Percentiles rank a stretch among this genome's conserved stretches.
Evolutionary conservation across 2,113 vertebrate genomes (phyloP).

Genomic region (Spermophilus dauricus): DNA sequence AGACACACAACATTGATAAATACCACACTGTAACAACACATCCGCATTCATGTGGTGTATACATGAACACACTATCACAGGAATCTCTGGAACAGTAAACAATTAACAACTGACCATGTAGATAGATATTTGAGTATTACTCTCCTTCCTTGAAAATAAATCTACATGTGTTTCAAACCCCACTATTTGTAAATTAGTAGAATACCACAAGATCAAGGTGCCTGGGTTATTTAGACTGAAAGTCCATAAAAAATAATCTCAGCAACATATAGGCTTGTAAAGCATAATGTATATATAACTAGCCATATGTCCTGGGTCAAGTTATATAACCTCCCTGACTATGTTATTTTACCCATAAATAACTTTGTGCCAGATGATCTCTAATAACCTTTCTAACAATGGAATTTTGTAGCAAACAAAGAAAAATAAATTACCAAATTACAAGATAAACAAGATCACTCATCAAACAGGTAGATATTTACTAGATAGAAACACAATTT

Average conservation of each 20-base stretch:
- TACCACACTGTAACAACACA: background rate
- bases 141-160: background rate
- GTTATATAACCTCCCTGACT: background rate
- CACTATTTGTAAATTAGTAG: background rate
- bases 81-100: background rate
- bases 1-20: background rate
- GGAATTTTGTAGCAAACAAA: slow-evolving; percentile 50
- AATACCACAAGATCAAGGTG: background rate
- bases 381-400: slow-evolving; percentile 2
- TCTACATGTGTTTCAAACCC: background rate
- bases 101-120: background rate
- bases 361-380: background rate
- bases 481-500: background rate
- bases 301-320: background rate
- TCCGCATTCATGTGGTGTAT: background rate
- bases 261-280: background rate
- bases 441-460: background rate
- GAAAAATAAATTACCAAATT: slow-evolving; percentile 20
- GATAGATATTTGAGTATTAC: background rate
- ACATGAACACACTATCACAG: background rate
- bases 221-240: background rate
- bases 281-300: too few species aligned
- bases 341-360: background rate
- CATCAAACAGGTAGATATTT: slow-evolving; percentile 29
- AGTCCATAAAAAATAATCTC: background rate